These are phyloP conservation scores for Phrynocephalus vlangalii DNA, from an alignment of 2,797 vertebrate species.

Conservation along the genomic window DNA sequence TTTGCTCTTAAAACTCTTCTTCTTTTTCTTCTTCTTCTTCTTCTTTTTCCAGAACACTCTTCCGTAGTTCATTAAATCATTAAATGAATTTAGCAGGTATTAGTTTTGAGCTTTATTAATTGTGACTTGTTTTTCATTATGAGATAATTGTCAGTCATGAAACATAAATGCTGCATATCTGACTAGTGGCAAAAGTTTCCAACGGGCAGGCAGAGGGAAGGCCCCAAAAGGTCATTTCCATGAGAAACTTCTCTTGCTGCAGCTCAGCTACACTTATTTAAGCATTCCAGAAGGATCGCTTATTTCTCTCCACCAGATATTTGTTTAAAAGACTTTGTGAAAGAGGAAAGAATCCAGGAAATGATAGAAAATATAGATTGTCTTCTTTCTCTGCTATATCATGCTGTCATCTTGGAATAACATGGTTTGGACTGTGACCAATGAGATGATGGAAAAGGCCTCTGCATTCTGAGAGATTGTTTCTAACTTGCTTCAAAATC, in stretches of 20 bases:
- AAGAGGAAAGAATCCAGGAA: background rate
- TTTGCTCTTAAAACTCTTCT: constrained; percentile 73
- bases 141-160: constrained; percentile 92
- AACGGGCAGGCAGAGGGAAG: constrained; percentile 49
- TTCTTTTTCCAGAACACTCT: constrained; percentile 66
- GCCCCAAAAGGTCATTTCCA: constrained; percentile 40
- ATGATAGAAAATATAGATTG: constrained; percentile 12
- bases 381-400: background rate
- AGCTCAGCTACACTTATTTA: constrained; percentile 20
- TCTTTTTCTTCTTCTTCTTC: constrained; percentile 65
- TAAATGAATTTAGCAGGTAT: constrained; percentile 87
- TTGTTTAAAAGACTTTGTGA: constrained; percentile 3
- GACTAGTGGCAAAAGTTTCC: constrained; percentile 61
- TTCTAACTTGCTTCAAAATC: constrained; percentile 24
- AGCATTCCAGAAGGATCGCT: constrained; percentile 32
- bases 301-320: constrained; percentile 18
- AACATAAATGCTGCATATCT: constrained; percentile 80
- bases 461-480: background rate
- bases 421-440: constrained; percentile 17
- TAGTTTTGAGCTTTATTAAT: constrained; percentile 93
- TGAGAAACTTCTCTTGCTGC: constrained; percentile 36
- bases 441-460: constrained; percentile 37
- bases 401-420: background rate
- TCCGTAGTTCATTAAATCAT: constrained; percentile 85
- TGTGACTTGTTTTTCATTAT: constrained; percentile 97